Conservation (phyloP, 2,113 vertebrate species). For the Macaca fascicularis region T2T-MFA8v1.1 NC_088385.1:56540501-56541000, state of each 20-base stretch:
- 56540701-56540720: slow-evolving; percentile 26
- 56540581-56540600: slow-evolving; percentile 35
- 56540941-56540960: slow-evolving; percentile 52
- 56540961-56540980: slow-evolving; percentile 33
- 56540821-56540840: neutral
- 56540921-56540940: slow-evolving; percentile 15
- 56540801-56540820: slow-evolving; percentile 3
- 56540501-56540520: slow-evolving; percentile 39
- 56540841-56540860: neutral
- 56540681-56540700: slow-evolving; percentile 33
- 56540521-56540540: neutral
- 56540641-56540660: slow-evolving; percentile 22
- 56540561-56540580: neutral
- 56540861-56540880: neutral
- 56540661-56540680: slow-evolving; percentile 10
- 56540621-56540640: slow-evolving; percentile 7
- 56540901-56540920: neutral
- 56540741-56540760: slow-evolving; percentile 12
- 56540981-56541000: neutral
- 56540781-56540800: slow-evolving; percentile 27
- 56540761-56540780: slow-evolving; percentile 1
- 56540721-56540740: slow-evolving; percentile 46
- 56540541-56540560: slow-evolving; percentile 34
- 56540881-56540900: slow-evolving; percentile 19
- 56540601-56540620: slow-evolving; percentile 35